Percentiles rank a stretch among this genome's conserved stretches.
Evolutionary conservation across 2,797 vertebrate species (phyloP).

Genomic region (Phalanger gymnotis): DNA sequence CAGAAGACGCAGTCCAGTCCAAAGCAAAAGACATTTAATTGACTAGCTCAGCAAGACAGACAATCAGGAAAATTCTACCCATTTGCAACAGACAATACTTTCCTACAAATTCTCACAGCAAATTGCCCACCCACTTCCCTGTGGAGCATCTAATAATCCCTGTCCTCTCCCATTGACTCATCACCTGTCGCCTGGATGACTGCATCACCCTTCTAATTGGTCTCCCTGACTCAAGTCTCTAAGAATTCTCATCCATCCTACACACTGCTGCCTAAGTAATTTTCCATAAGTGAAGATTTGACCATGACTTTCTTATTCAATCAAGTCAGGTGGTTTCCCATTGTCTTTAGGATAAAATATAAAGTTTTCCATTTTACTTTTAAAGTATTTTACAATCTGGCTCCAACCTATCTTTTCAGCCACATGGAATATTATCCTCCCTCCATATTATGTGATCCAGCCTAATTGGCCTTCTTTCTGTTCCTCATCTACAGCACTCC

Average conservation of each 20-base stretch:
- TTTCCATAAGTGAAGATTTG: neutral
- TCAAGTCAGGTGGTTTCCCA: neutral
- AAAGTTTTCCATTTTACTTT: neutral
- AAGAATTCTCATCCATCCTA: neutral
- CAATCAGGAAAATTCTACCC: neutral
- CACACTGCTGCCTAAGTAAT: neutral
- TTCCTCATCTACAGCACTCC: neutral
- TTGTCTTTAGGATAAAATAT: neutral
- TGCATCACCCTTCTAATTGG: neutral
- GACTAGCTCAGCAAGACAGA: neutral
- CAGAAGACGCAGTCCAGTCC: neutral
- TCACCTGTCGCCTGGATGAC: neutral
- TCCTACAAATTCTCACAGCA: neutral
- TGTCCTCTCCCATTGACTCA: neutral
- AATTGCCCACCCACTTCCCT: neutral
- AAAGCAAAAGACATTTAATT: neutral
- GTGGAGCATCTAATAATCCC: neutral
- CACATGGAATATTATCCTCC: neutral
- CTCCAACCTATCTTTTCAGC: neutral
- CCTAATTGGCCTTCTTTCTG: neutral
- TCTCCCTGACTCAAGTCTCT: neutral
- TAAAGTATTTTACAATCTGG: neutral
- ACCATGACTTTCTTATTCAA: neutral
- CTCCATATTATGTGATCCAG: neutral
- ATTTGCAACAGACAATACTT: neutral